Evolutionary conservation across 2,113 vertebrate species (phyloP).

Genomic region (Leuciscus idus): DNA sequence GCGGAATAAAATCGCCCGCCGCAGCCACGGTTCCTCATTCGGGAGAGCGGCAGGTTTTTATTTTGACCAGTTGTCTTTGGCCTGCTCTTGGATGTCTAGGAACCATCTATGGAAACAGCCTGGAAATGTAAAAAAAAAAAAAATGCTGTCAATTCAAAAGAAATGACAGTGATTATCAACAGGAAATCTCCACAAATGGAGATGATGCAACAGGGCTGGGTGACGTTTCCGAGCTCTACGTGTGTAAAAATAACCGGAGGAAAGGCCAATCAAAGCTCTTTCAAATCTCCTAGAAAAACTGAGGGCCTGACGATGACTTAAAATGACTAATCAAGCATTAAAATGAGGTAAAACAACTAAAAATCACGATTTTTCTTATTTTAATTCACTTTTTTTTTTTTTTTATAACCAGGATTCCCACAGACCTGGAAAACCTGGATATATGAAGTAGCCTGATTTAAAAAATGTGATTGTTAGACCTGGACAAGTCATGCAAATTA

Average conservation of each 20-base stretch:
- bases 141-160: not conserved
- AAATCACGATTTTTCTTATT: not conserved
- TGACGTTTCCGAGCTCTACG: not conserved
- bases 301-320: not conserved
- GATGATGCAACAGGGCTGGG: conserved; percentile 3
- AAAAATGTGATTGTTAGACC: not conserved
- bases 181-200: not conserved
- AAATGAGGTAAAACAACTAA: not conserved
- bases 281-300: not conserved
- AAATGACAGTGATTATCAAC: not conserved
- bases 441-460: too few species aligned
- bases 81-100: conserved; percentile 13
- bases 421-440: too few species aligned
- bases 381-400: not conserved
- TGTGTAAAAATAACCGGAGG: not conserved
- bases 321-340: not conserved
- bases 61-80: conserved; percentile 47
- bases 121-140: not conserved
- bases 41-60: conserved; percentile 24
- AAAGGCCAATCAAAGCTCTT: not conserved
- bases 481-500: not conserved
- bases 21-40: conserved; percentile 44
- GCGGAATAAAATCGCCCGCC: conserved; percentile 72
- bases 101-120: conserved; percentile 1
- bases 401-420: not conserved